Percentiles rank a stretch among this genome's conserved stretches.
Evolutionary conservation across 2,888 invertebrate species (phyloP).

Genomic region (Torymus tubicola): DNA sequence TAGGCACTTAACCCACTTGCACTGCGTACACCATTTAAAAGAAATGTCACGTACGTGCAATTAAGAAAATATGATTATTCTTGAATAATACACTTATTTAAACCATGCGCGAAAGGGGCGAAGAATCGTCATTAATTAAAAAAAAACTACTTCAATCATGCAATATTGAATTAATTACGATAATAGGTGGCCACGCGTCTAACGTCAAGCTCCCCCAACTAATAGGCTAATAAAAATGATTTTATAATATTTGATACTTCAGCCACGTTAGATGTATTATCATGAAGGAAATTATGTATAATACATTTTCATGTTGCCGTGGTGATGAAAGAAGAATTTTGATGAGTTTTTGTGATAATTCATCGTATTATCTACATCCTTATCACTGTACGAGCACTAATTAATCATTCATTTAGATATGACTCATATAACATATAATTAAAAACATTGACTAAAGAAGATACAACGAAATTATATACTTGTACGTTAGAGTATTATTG

Average conservation of each 20-base stretch:
- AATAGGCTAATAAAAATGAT: background rate
- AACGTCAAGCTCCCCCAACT: background rate
- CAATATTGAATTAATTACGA: constrained; percentile 18
- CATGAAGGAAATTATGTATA: too few relatives aligned
- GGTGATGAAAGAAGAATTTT: too few relatives aligned
- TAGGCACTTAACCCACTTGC: too few relatives aligned
- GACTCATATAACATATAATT: too few relatives aligned
- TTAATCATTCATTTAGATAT: background rate
- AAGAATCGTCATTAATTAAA: constrained; percentile 1
- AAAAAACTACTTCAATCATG: constrained; percentile 12
- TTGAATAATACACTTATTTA: too few relatives aligned
- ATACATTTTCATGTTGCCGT: too few relatives aligned
- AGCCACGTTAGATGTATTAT: too few relatives aligned
- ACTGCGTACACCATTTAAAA: background rate
- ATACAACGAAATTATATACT: too few relatives aligned
- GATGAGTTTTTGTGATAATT: background rate
- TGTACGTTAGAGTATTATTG: too few relatives aligned
- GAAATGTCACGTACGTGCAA: background rate
- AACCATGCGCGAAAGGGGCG: too few relatives aligned
- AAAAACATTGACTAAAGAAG: too few relatives aligned
- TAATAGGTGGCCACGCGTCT: background rate
- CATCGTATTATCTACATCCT: background rate
- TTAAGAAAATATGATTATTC: background rate
- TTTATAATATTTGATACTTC: background rate
- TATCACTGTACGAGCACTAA: background rate